These are phyloP conservation scores for Papilio polyxenes DNA, from an alignment of 1,140 invertebrate species.

Conservation along the genomic window DNA sequence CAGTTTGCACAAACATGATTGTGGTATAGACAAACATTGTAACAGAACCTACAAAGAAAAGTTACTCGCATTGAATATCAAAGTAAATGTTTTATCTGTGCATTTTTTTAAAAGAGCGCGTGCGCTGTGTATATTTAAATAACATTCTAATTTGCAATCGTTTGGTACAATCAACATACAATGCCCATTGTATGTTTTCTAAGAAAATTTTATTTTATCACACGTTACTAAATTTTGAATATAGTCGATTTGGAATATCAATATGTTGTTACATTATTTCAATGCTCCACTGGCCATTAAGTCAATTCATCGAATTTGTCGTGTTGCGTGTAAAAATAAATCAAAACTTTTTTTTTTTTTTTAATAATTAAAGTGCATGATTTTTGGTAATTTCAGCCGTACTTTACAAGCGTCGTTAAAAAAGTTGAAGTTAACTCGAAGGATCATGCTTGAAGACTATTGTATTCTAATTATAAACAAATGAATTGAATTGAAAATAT, in stretches of 20 bases:
- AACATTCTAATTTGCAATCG: slow-evolving; percentile 33
- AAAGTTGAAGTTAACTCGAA: background rate
- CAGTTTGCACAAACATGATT: background rate
- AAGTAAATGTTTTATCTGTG: background rate
- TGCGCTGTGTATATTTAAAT: slow-evolving; percentile 20
- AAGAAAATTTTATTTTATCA: slow-evolving; percentile 30
- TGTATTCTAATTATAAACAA: background rate
- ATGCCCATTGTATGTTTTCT: slow-evolving; percentile 30
- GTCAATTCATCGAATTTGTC: too few species aligned
- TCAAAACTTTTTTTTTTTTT: too few species aligned
- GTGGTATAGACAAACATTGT: background rate
- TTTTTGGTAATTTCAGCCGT: background rate
- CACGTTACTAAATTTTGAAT: slow-evolving; percentile 32
- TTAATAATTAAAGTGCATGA: background rate
- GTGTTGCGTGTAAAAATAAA: background rate
- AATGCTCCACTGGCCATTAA: too few species aligned
- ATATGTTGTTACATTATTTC: slow-evolving; percentile 15
- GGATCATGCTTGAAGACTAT: background rate
- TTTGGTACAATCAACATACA: slow-evolving; percentile 35
- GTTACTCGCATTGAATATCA: background rate
- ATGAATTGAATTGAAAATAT: background rate
- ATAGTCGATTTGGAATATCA: slow-evolving; percentile 33
- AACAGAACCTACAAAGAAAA: background rate
- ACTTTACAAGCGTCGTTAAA: background rate
- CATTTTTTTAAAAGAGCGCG: slow-evolving; percentile 10